phyloP scores from a whole-genome alignment of 2,113 vertebrate species.

The Clarias magur region DNA sequence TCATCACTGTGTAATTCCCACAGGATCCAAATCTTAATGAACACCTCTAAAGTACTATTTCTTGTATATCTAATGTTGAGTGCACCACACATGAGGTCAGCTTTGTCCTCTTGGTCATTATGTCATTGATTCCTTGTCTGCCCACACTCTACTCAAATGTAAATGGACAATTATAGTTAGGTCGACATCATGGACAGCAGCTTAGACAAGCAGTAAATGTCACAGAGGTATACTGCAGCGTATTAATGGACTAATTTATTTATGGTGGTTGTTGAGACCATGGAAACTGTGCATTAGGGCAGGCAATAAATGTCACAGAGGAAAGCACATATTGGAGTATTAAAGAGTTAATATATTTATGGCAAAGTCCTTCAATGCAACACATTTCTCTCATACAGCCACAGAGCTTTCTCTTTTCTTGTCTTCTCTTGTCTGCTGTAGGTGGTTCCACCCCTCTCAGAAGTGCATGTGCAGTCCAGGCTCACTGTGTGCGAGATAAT shows the following conservation, averaged over 20 bases:
- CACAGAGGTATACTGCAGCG: slow-evolving; percentile 1
- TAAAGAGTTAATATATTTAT: slow-evolving; percentile 53
- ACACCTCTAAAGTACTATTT: neutral
- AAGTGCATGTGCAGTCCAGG: slow-evolving; percentile 7
- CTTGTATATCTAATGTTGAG: neutral
- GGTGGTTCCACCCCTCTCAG: neutral
- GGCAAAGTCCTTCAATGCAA: neutral
- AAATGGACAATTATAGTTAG: slow-evolving; percentile 67
- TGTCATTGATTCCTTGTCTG: slow-evolving; percentile 59
- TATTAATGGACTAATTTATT: slow-evolving; percentile 42
- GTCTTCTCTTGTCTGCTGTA: neutral
- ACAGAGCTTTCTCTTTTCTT: neutral
- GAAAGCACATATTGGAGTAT: slow-evolving; percentile 30
- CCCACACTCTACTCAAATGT: slow-evolving; percentile 66
- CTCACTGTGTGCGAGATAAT: slow-evolving; percentile 40
- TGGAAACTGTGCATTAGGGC: slow-evolving; percentile 25
- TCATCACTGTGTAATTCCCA: neutral
- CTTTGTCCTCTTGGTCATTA: slow-evolving; percentile 24
- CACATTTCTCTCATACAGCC: neutral
- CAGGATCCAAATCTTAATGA: neutral
- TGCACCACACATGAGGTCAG: slow-evolving; percentile 1
- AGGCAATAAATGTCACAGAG: slow-evolving; percentile 53
- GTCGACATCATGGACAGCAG: slow-evolving; percentile 10
- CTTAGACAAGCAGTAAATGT: slow-evolving; percentile 45
- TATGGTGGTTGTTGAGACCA: slow-evolving; percentile 5